Conservation (phyloP, 2,113 vertebrate species). For the Callopanchax toddi region DNA sequence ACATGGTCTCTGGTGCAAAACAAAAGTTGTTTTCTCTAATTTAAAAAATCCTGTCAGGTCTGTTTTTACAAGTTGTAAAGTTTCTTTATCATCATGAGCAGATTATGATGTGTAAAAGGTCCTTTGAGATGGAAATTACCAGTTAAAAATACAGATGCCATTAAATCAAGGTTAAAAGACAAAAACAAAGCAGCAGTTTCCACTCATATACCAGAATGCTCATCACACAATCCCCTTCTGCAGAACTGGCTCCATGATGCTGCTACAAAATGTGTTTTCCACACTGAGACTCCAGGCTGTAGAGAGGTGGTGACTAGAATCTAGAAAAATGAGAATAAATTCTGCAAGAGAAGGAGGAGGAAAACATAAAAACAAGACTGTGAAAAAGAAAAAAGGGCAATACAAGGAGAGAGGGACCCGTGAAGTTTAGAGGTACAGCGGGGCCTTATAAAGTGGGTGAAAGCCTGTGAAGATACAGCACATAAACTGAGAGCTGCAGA, state of each 20-base stretch:
- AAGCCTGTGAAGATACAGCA: constrained; percentile 57
- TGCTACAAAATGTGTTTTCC: constrained; percentile 18
- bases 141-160: background rate
- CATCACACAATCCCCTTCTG: background rate
- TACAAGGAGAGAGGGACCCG: constrained; percentile 49
- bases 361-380: background rate
- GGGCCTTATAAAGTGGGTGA: constrained; percentile 56
- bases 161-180: background rate
- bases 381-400: constrained; percentile 32
- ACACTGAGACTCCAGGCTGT: constrained; percentile 19
- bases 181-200: background rate
- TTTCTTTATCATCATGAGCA: too few relatives aligned
- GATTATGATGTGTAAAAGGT: too few relatives aligned
- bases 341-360: constrained; percentile 8
- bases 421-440: constrained; percentile 65
- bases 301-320: constrained; percentile 33
- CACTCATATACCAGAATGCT: background rate
- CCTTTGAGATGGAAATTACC: too few relatives aligned
- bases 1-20: too few relatives aligned
- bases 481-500: constrained; percentile 51
- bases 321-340: constrained; percentile 32
- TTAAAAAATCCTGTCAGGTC: too few relatives aligned
- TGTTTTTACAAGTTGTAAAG: too few relatives aligned
- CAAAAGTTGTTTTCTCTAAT: too few relatives aligned
- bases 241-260: constrained; percentile 4